Evolutionary conservation across 2,888 invertebrate species (phyloP).

Genomic region (Callinectes sapidus): DNA sequence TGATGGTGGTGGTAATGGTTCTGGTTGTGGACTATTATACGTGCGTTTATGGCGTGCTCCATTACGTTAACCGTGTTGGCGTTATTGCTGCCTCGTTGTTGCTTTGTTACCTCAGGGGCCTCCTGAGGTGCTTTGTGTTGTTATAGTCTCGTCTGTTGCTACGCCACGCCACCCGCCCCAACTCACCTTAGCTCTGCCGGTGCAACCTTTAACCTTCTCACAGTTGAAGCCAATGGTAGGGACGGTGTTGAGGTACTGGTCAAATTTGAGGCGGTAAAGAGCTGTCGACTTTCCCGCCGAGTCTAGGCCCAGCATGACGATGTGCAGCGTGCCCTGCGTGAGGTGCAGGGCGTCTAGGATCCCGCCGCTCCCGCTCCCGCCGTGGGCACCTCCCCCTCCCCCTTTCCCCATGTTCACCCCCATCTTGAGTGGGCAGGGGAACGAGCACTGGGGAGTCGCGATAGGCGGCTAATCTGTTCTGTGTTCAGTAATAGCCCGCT

Average conservation of each 20-base stretch:
- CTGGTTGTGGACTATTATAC: background rate
- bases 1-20: background rate
- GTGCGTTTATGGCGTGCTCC: background rate
- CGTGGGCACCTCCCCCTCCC: constrained; percentile 80
- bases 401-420: constrained; percentile 91
- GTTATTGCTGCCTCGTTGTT: background rate
- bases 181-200: constrained; percentile 71
- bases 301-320: constrained; percentile 98
- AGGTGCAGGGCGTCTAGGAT: constrained; percentile 88
- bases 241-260: constrained; percentile 97
- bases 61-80: background rate
- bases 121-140: constrained; percentile 17
- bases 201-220: constrained; percentile 84
- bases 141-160: background rate
- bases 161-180: background rate
- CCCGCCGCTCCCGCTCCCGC: constrained; percentile 67
- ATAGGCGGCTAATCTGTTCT: background rate
- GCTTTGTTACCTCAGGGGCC: background rate
- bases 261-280: constrained; percentile 96
- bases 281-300: constrained; percentile 98
- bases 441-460: background rate
- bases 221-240: constrained; percentile 99
- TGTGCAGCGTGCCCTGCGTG: constrained; percentile 83
- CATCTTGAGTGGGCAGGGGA: constrained; percentile 77
- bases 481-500: background rate